These are phyloP conservation scores for Orestias chungarensis DNA, from an alignment of 2,797 vertebrate species.

Conservation along the genomic window DNA sequence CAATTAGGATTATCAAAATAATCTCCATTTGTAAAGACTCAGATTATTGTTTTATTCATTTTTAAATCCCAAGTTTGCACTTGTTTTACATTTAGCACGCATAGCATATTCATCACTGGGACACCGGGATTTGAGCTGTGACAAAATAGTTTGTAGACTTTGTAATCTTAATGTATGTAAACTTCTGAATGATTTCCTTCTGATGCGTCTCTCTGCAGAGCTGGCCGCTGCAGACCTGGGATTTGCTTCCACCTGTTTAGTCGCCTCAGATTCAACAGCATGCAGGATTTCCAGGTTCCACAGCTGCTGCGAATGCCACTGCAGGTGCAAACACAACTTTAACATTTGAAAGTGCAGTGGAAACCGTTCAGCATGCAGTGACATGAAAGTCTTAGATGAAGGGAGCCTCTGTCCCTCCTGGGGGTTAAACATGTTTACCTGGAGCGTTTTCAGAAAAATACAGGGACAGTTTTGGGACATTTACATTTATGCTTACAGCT, in stretches of 20 bases:
- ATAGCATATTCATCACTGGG: neutral
- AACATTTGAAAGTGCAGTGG: neutral
- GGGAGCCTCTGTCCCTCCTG: too few relatives aligned
- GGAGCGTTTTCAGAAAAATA: neutral
- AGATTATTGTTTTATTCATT: neutral
- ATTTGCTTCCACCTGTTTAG: conserved; percentile 94
- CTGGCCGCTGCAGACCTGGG: conserved; percentile 91
- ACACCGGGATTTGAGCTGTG: neutral
- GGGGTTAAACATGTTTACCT: neutral
- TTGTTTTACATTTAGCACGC: neutral
- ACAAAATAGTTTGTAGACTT: neutral
- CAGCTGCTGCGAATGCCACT: conserved; percentile 94
- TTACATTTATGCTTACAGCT: neutral
- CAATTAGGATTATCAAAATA: neutral
- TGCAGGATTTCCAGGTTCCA: conserved; percentile 93
- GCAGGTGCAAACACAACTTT: conserved; percentile 79
- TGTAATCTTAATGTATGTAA: neutral
- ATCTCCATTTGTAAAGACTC: neutral
- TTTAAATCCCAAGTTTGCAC: neutral
- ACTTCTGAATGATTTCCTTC: neutral
- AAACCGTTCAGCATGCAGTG: too few relatives aligned
- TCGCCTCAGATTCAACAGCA: conserved; percentile 87
- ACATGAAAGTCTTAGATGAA: too few relatives aligned
- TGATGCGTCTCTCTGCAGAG: conserved; percentile 73
- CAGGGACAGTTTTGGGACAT: neutral